Conservation (phyloP, 2,113 vertebrate genomes). For the Dipodomys spectabilis region DNA sequence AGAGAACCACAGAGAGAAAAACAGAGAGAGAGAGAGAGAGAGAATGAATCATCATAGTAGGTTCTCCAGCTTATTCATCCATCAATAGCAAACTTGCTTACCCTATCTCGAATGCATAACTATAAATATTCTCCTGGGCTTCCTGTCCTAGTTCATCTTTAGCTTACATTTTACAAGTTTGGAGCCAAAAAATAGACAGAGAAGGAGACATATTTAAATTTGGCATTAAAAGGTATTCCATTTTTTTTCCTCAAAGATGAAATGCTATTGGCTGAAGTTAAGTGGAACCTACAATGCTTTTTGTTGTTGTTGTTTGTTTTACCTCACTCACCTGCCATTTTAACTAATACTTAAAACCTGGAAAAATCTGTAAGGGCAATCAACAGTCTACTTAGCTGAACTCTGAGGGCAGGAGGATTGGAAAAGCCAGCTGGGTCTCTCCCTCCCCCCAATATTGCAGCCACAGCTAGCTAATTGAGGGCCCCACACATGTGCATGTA, state of each 20-base stretch:
- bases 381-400: not conserved
- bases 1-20: too few relatives aligned
- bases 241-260: not conserved
- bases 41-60: too few relatives aligned
- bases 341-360: conserved; percentile 16
- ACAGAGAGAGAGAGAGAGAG: too few relatives aligned
- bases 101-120: not conserved
- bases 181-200: not conserved
- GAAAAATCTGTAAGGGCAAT: not conserved
- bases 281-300: not conserved
- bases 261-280: conserved; percentile 21
- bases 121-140: not conserved
- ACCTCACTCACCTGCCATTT: not conserved
- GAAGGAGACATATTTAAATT: not conserved
- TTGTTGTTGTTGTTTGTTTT: not conserved
- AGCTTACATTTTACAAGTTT: not conserved
- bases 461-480: not conserved
- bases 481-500: not conserved
- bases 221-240: not conserved
- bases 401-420: not conserved
- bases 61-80: too few relatives aligned
- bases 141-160: not conserved
- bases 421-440: not conserved
- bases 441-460: not conserved
- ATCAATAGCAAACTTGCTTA: not conserved